Percentiles rank a stretch among this genome's conserved stretches.
Evolutionary conservation across 2,113 vertebrate genomes (phyloP).

Genomic region (Saimiri boliviensis): DNA sequence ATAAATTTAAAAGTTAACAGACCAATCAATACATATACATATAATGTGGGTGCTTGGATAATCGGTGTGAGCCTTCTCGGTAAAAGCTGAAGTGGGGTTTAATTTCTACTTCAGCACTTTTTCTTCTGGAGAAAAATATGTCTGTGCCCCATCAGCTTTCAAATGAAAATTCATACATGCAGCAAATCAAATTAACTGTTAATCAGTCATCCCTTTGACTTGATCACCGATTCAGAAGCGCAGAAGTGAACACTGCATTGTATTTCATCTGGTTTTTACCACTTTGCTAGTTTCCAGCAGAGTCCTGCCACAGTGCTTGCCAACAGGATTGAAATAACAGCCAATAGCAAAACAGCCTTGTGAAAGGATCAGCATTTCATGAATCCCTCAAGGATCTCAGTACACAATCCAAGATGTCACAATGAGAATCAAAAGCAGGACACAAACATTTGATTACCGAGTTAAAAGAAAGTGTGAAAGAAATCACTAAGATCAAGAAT

Average conservation of each 20-base stretch:
- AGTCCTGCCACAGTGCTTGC: too few relatives aligned
- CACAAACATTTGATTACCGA: neutral
- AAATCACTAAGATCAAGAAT: neutral
- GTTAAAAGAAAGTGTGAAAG: neutral
- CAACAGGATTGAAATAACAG: neutral
- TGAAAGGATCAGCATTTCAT: neutral
- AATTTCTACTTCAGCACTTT: neutral
- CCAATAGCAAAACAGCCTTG: neutral
- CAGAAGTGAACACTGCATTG: neutral
- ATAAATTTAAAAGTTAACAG: neutral
- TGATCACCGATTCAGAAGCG: neutral
- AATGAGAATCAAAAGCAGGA: neutral
- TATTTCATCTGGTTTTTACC: neutral
- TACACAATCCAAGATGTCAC: neutral
- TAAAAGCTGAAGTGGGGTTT: neutral
- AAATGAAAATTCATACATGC: neutral
- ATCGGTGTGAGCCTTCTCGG: neutral
- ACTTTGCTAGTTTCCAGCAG: neutral
- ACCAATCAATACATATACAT: neutral
- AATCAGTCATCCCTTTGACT: neutral
- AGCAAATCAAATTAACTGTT: neutral
- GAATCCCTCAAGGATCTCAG: neutral
- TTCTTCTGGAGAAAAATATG: neutral
- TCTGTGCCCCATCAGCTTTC: neutral
- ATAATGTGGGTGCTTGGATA: neutral